phyloP scores from a whole-genome alignment of 2,888 invertebrate species.

The Andricus quercusramuli region DNA sequence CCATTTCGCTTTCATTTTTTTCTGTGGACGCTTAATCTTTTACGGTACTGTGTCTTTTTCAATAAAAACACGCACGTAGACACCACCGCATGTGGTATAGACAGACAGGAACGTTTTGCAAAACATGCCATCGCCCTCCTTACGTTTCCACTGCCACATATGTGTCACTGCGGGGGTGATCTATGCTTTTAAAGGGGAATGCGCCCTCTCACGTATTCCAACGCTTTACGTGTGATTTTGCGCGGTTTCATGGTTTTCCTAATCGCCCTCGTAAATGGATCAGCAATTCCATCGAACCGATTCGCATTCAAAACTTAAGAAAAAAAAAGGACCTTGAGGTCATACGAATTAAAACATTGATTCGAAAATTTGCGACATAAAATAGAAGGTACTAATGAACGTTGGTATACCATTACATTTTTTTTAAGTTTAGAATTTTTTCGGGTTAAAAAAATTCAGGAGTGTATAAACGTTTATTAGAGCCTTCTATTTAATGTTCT shows the following conservation, averaged over 20 bases:
- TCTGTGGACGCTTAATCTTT: slow-evolving; percentile 11
- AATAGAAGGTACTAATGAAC: too few relatives aligned
- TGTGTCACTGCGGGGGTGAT: slow-evolving; percentile 63
- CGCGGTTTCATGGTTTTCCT: slow-evolving; percentile 66
- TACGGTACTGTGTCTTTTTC: slow-evolving; percentile 18
- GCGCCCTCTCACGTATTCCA: slow-evolving; percentile 70
- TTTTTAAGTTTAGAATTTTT: too few relatives aligned
- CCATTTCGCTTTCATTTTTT: background rate
- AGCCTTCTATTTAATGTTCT: too few relatives aligned
- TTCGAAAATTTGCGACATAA: too few relatives aligned
- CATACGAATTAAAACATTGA: too few relatives aligned
- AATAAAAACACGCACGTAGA: slow-evolving; percentile 22
- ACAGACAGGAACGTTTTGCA: slow-evolving; percentile 10
- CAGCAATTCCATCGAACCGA: background rate
- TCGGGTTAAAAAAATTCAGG: too few relatives aligned
- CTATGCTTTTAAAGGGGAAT: slow-evolving; percentile 68
- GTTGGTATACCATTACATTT: too few relatives aligned
- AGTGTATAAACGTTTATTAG: too few relatives aligned
- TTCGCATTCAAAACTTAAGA: background rate
- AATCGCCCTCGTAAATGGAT: slow-evolving; percentile 56
- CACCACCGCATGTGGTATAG: slow-evolving; percentile 15
- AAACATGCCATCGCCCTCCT: slow-evolving; percentile 49
- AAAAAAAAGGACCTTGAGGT: background rate
- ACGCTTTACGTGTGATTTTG: slow-evolving; percentile 70
- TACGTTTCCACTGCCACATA: slow-evolving; percentile 50